These are phyloP conservation scores for Lobophora halterata DNA, from an alignment of 2,888 invertebrate genomes.

Conservation along the genomic window DNA sequence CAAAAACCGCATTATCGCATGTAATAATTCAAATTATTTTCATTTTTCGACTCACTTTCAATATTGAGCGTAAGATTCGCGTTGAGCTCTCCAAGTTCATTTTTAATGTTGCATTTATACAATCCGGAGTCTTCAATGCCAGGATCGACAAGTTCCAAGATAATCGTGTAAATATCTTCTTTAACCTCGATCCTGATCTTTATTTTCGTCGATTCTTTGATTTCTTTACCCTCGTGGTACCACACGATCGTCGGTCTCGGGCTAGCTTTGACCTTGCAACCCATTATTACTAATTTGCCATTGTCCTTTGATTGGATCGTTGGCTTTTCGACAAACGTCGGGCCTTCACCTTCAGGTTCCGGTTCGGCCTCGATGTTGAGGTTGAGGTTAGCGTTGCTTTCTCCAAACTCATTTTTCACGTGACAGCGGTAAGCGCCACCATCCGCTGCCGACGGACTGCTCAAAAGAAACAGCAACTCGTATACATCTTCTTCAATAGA, in stretches of 20 bases:
- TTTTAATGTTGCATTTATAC: constrained; percentile 99
- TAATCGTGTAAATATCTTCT: constrained; percentile 91
- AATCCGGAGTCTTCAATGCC: constrained; percentile 97
- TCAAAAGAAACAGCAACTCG: constrained; percentile 86
- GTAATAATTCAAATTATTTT: background rate
- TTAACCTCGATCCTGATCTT: constrained; percentile 89
- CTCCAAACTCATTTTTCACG: constrained; percentile 96
- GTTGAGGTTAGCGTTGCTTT: constrained; percentile 97
- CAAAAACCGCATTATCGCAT: no score
- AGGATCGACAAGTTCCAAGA: constrained; percentile 93
- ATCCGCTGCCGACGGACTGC: constrained; percentile 77
- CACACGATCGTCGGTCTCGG: constrained; percentile 75
- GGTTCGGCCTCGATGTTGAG: constrained; percentile 98
- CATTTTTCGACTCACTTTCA: constrained; percentile 88
- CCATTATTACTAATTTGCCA: constrained; percentile 75
- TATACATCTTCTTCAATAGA: constrained; percentile 92
- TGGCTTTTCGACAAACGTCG: constrained; percentile 95
- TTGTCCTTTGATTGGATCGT: constrained; percentile 88
- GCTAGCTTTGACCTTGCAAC: constrained; percentile 76
- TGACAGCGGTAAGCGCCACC: constrained; percentile 89
- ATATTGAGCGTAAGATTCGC: constrained; percentile 98
- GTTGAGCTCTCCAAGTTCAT: constrained; percentile 96
- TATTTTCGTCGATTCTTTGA: constrained; percentile 90
- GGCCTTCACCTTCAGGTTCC: constrained; percentile 96
- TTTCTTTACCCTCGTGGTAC: constrained; percentile 80